A percentile compares a stretch with the other conserved stretches of the same genome.
Conservation (phyloP, 35 echinoderm and acorn worm species). For the Stichopus chloronotus region DNA sequence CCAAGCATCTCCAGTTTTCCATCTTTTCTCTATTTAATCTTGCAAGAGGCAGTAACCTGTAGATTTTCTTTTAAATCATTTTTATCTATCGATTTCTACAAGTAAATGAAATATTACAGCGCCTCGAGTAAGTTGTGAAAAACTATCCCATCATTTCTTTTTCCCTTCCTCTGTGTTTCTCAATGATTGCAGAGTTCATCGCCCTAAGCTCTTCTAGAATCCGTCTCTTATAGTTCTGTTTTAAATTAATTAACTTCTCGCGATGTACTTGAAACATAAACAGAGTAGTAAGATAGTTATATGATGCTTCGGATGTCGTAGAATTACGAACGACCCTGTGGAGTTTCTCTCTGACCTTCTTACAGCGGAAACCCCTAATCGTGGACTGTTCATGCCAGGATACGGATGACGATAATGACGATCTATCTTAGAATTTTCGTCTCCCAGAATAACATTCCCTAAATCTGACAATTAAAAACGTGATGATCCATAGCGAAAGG, state of each 20-base stretch:
- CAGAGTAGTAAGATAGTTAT: constrained; percentile 40
- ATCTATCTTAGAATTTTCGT: constrained; percentile 3
- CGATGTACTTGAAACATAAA: constrained; percentile 50
- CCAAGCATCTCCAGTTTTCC: background rate
- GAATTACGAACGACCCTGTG: background rate
- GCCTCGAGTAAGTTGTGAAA: constrained; percentile 14
- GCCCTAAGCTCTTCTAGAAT: constrained; percentile 30
- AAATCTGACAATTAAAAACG: constrained; percentile 47
- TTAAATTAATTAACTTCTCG: constrained; percentile 54
- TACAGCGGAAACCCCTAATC: constrained; percentile 8
- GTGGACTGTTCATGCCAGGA: background rate
- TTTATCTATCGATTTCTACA: constrained; percentile 22
- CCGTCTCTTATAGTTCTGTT: constrained; percentile 20
- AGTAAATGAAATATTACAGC: constrained; percentile 17
- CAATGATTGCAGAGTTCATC: constrained; percentile 47
- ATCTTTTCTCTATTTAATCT: constrained; percentile 8
- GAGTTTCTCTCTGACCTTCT: constrained; percentile 16
- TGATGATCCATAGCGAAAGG: constrained; percentile 51
- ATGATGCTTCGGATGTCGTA: constrained; percentile 19
- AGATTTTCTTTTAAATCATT: constrained; percentile 23
- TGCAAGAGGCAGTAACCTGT: constrained; percentile 10
- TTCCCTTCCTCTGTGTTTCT: constrained; percentile 17
- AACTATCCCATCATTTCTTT: constrained; percentile 19
- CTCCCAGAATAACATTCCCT: constrained; percentile 35
- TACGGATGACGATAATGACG: background rate